A percentile compares a stretch with the other conserved stretches of the same genome.
These are phyloP conservation scores for Axinella damicornis DNA, from an alignment of 37 sponge, comb jelly and placozoan genomes.

Conservation along the genomic window DNA sequence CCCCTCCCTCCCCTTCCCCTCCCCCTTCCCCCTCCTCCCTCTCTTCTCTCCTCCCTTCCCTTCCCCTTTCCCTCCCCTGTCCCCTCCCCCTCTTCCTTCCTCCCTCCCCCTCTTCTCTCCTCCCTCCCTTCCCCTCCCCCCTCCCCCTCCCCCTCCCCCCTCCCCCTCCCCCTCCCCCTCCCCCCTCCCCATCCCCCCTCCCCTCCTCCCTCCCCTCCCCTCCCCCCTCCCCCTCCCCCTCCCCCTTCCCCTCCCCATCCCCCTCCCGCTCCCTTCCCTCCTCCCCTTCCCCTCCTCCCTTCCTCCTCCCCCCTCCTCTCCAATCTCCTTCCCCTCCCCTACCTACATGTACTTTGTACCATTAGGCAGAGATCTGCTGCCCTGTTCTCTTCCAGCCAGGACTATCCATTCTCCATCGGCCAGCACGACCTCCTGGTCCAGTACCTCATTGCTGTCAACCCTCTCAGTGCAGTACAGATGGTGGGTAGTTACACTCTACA, in stretches of 20 bases:
- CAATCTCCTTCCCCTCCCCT: neutral
- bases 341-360: no score
- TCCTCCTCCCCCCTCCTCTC: neutral
- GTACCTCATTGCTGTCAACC: constrained; percentile 38
- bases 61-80: neutral
- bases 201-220: no score
- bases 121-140: no score
- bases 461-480: constrained; percentile 10
- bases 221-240: no score
- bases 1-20: neutral
- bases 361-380: neutral
- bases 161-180: neutral
- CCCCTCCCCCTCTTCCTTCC: neutral
- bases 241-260: no score
- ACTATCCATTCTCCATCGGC: constrained; percentile 47
- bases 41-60: no score
- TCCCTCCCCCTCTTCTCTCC: no score
- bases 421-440: constrained; percentile 36
- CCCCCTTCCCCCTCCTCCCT: no score
- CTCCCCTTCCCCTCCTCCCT: neutral
- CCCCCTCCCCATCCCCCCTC: no score
- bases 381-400: constrained; percentile 35
- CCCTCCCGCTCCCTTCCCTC: no score
- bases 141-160: neutral
- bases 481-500: no score